Evolutionary conservation across 2,113 vertebrate species (phyloP), one percentile per base, ranked within the genome.

Genomic region (Gadus macrocephalus): DNA sequence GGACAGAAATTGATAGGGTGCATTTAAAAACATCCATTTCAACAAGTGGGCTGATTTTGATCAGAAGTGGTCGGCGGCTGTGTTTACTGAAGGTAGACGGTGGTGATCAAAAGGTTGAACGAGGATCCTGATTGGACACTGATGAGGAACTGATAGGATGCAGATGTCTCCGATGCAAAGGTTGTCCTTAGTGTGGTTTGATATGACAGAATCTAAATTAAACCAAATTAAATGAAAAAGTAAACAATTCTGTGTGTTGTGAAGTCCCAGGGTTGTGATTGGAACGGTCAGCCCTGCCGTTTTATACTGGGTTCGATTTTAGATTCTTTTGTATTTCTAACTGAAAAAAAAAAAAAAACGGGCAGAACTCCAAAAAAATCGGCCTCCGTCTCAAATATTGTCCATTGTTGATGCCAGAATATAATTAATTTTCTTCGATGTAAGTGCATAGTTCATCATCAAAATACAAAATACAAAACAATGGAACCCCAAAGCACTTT

Each of bases 41-140:
- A 35, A 31, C 58, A 72, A 49, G 42, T 49, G 55, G 16, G 22
- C 66, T 71, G 49, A 66, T 17, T 22, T 25, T 61, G 71, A 66
- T 76, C 64, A 78, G 38, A 59, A 53, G 35, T 60, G 58, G 76
- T 53, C 9, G 42, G 42, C 42, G 31, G 25, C 65, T 68, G 63
- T 72, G 64, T 74, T 77, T 58, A 72, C 53, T 60, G 31, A 71
- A 70, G 15, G 67, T 64, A 69, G 69, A 59, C 60, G 74, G 53
- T 61, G 71, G 53, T 61, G 71, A 73, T 79, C 71, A 74, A 63
- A 76, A 59, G 65, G 66, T 77, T 69, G 66, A 74, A 69, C 76
- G 59, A 75, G 70, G 63, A 49, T 49, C 8, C 42, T 55, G 62
- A 66, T 70, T 73, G 58, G 69, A 72, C 42, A 27, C 71, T 76